phyloP scores from a whole-genome alignment of 1,140 invertebrate species.

The Camponotus floridanus region DNA sequence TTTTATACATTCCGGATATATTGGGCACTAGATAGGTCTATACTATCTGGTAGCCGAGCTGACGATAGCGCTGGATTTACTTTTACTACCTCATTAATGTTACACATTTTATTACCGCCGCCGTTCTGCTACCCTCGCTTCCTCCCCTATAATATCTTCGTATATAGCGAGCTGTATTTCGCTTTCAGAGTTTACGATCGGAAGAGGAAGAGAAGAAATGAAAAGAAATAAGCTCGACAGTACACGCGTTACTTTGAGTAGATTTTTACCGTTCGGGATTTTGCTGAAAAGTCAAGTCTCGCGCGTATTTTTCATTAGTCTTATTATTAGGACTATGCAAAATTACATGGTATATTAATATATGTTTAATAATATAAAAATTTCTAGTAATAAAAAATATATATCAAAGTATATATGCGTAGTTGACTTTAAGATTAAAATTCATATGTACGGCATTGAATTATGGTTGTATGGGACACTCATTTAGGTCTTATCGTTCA shows the following conservation, averaged over 20 bases:
- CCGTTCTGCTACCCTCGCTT: conserved; percentile 71
- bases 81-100: conserved; percentile 84
- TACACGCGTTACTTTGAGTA: conserved; percentile 50
- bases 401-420: not conserved
- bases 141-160: conserved; percentile 64
- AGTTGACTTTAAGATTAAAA: not conserved
- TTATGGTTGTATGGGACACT: not conserved
- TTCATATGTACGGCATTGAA: not conserved
- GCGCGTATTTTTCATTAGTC: not conserved
- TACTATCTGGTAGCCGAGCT: conserved; percentile 50
- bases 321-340: not conserved
- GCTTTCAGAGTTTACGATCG: conserved; percentile 77
- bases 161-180: conserved; percentile 64
- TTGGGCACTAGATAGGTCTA: conserved; percentile 9
- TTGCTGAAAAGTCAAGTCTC: not conserved
- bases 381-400: not conserved
- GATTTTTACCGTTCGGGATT: conserved; percentile 33
- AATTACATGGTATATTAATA: no score
- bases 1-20: conserved; percentile 1
- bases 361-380: not conserved
- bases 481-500: conserved; percentile 8
- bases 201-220: conserved; percentile 62
- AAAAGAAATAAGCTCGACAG: conserved; percentile 38
- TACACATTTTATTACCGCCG: conserved; percentile 82
- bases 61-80: conserved; percentile 82